Evolutionary conservation across 2,888 invertebrate species (phyloP).

Genomic region (Teleogryllus oceanicus): DNA sequence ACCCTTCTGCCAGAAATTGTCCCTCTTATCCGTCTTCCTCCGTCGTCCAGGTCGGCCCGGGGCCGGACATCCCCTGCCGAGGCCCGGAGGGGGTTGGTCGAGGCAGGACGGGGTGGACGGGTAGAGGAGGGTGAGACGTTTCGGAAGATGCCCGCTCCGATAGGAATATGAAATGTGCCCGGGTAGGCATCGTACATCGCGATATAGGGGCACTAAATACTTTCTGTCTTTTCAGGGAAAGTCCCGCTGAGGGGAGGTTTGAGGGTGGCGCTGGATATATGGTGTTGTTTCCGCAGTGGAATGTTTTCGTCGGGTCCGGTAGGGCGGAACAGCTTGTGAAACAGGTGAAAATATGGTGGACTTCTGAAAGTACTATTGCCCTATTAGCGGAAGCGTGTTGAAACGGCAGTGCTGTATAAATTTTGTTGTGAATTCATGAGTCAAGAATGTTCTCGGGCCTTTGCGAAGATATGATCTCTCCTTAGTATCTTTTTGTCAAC

Average conservation of each 20-base stretch:
- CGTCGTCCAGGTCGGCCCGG: background rate
- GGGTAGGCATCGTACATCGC: background rate
- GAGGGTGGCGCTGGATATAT: background rate
- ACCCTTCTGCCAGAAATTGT: constrained; percentile 18
- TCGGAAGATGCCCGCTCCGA: background rate
- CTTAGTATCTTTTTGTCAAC: too few relatives aligned
- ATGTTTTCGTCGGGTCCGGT: background rate
- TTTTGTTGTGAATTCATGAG: too few relatives aligned
- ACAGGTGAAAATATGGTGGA: too few relatives aligned
- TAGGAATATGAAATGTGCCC: background rate
- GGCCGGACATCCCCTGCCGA: background rate
- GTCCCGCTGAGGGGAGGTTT: too few relatives aligned
- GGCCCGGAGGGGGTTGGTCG: background rate
- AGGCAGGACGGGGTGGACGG: background rate
- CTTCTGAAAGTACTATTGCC: too few relatives aligned
- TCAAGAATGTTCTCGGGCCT: too few relatives aligned
- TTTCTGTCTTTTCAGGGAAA: background rate
- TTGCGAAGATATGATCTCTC: too few relatives aligned
- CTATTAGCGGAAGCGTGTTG: too few relatives aligned
- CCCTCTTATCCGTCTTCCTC: background rate
- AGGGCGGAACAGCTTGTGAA: too few relatives aligned
- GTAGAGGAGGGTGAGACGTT: background rate
- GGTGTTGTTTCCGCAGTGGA: background rate
- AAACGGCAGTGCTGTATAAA: too few relatives aligned
- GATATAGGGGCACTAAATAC: background rate